These are phyloP conservation scores for Noctua pronuba DNA, from an alignment of 2,888 invertebrate species.

Conservation along the genomic window DNA sequence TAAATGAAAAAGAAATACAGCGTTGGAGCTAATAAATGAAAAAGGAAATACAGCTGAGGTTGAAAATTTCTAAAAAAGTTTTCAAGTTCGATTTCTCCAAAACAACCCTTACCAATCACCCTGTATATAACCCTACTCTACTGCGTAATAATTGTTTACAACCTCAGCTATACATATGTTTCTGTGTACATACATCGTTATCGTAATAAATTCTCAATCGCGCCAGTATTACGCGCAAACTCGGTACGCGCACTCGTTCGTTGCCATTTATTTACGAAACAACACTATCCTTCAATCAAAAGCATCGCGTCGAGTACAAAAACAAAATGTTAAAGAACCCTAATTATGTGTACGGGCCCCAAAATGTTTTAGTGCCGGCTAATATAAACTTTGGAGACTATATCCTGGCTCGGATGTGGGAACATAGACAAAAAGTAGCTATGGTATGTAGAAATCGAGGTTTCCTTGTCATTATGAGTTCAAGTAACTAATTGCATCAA, in stretches of 20 bases:
- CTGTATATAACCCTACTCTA: background rate
- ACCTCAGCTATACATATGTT: background rate
- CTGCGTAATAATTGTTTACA: slow-evolving; percentile 4
- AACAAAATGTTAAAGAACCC: slow-evolving; percentile 80
- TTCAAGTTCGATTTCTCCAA: no score
- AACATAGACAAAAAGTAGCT: slow-evolving; percentile 68
- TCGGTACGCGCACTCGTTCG: background rate
- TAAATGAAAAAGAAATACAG: no score
- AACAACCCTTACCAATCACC: no score
- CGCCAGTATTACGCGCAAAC: slow-evolving; percentile 22
- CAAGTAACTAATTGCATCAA: background rate
- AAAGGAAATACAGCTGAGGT: no score
- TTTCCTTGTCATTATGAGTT: background rate
- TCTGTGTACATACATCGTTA: background rate
- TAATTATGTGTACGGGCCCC: slow-evolving; percentile 77
- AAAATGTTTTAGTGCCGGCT: slow-evolving; percentile 70
- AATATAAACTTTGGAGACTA: slow-evolving; percentile 79
- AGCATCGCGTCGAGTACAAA: background rate
- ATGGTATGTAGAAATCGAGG: slow-evolving; percentile 71
- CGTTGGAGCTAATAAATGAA: no score
- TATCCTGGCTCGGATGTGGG: slow-evolving; percentile 73
- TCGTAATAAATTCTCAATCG: background rate
- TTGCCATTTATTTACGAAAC: background rate
- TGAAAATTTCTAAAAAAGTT: no score
- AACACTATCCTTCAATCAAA: background rate